Conservation (phyloP, 1,140 invertebrate species). For the Hermetia illucens region DNA sequence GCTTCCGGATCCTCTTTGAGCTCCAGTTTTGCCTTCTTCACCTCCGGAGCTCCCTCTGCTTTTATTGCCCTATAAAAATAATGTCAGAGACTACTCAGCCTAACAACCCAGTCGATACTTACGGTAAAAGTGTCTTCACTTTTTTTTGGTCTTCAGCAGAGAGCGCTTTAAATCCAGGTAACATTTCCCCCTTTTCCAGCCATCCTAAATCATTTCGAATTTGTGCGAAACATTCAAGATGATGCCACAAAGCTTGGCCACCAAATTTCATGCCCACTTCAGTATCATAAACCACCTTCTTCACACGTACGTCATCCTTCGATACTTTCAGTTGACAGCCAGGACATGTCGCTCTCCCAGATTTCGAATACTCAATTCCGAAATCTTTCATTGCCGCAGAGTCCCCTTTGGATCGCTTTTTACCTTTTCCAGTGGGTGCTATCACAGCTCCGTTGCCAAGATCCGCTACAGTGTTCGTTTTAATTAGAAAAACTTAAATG, state of each 20-base stretch:
- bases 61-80: conserved; percentile 36
- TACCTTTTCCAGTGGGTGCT: conserved; percentile 27
- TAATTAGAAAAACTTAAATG: not conserved
- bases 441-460: conserved; percentile 16
- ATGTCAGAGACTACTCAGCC: conserved; percentile 9
- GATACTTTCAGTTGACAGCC: conserved; percentile 78
- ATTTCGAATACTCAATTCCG: conserved; percentile 78
- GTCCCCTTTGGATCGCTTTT: conserved; percentile 28
- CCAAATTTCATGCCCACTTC: conserved; percentile 67
- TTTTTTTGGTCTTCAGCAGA: conserved; percentile 57
- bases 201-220: conserved; percentile 49
- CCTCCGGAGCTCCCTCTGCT: conserved; percentile 36
- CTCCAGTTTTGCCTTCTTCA: conserved; percentile 57
- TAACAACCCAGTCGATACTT: conserved; percentile 11
- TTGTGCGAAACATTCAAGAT: conserved; percentile 77
- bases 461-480: conserved; percentile 23
- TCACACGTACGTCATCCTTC: conserved; percentile 68
- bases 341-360: conserved; percentile 61
- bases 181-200: conserved; percentile 47
- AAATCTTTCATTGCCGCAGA: conserved; percentile 48
- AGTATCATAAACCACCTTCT: conserved; percentile 76
- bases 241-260: conserved; percentile 73
- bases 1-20: conserved; percentile 34
- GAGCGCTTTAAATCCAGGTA: conserved; percentile 63
- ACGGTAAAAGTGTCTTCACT: conserved; percentile 32